Conservation (phyloP, 1,140 invertebrate genomes). For the Cecropterus lyciades region DNA sequence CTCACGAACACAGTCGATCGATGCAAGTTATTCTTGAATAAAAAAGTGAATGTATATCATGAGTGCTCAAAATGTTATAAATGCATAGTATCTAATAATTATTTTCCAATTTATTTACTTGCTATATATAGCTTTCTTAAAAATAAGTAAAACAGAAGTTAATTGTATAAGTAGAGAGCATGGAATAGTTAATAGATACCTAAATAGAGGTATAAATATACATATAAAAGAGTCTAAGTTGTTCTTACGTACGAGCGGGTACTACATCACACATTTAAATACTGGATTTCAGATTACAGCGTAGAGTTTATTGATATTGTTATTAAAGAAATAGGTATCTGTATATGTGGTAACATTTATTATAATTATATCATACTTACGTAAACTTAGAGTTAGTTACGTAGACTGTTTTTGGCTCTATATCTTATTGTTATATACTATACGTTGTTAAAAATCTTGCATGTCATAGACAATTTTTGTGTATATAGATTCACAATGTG, state of each 20-base stretch:
- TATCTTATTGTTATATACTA: slow-evolving; percentile 65
- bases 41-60: too few relatives aligned
- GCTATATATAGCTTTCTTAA: too few relatives aligned
- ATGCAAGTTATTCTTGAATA: too few relatives aligned
- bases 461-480: slow-evolving; percentile 69
- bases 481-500: slow-evolving; percentile 65
- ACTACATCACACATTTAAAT: slow-evolving; percentile 1
- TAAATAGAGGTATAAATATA: too few relatives aligned
- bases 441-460: slow-evolving; percentile 56
- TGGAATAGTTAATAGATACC: too few relatives aligned
- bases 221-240: neutral
- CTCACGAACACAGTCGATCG: too few relatives aligned
- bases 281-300: slow-evolving; percentile 1
- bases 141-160: too few relatives aligned
- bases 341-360: slow-evolving; percentile 66
- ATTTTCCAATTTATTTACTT: too few relatives aligned
- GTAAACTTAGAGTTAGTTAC: slow-evolving; percentile 50
- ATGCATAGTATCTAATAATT: too few relatives aligned
- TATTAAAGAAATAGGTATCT: slow-evolving; percentile 42
- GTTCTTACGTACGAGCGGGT: slow-evolving; percentile 8
- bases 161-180: too few relatives aligned
- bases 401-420: slow-evolving; percentile 57
- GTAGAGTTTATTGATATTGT: slow-evolving; percentile 25
- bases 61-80: too few relatives aligned
- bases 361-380: slow-evolving; percentile 42